Conservation (phyloP, 2,797 vertebrate species). For the Atherinosoma microstoma region DNA sequence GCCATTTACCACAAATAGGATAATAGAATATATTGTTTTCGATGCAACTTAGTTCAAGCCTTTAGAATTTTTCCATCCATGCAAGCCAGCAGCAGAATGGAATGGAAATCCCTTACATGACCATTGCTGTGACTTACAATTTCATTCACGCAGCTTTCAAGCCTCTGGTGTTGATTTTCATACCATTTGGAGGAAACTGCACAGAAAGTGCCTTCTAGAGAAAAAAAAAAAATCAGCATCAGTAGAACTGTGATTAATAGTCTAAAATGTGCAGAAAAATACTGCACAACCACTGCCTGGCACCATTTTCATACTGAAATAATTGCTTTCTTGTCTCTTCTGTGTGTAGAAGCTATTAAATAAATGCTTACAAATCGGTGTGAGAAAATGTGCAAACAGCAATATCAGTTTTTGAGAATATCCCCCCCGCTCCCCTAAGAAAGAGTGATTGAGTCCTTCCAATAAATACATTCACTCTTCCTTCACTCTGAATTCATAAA, state of each 20-base stretch:
- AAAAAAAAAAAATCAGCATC: neutral
- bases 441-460: constrained; percentile 42
- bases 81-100: constrained; percentile 26
- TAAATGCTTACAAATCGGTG: constrained; percentile 39
- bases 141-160: neutral
- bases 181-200: neutral
- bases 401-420: constrained; percentile 47
- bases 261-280: constrained; percentile 52
- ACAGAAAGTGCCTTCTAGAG: neutral
- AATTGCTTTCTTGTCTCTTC: constrained; percentile 4
- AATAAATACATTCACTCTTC: constrained; percentile 74
- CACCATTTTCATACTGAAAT: constrained; percentile 29
- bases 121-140: neutral
- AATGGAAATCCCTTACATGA: neutral
- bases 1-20: constrained; percentile 37
- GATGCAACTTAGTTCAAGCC: constrained; percentile 12
- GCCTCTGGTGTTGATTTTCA: neutral
- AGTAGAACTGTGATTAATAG: constrained; percentile 42
- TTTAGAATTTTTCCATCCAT: constrained; percentile 1
- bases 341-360: constrained; percentile 39
- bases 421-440: neutral
- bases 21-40: constrained; percentile 8
- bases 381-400: constrained; percentile 67
- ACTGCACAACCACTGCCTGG: constrained; percentile 2
- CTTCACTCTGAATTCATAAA: constrained; percentile 52